Evolutionary conservation across 2,797 vertebrate species (phyloP).

Genomic region (Sebastes paucispinis): DNA sequence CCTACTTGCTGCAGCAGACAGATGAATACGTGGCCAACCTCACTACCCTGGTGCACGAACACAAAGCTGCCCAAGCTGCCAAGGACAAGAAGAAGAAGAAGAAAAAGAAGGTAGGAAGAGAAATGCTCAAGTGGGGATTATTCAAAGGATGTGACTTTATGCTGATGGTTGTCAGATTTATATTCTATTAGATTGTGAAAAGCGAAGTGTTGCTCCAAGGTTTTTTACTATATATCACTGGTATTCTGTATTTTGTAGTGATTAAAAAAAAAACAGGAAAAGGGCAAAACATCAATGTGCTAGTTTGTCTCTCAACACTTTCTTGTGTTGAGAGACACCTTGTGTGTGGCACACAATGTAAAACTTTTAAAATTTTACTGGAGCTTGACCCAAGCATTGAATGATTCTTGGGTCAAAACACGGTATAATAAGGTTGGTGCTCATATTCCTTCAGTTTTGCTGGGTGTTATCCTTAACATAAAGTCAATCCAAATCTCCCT

Average conservation of each 20-base stretch:
- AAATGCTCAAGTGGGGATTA: not conserved
- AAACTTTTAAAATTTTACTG: not conserved
- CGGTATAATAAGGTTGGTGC: no score
- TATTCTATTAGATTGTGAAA: not conserved
- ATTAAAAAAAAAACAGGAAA: not conserved
- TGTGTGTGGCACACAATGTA: not conserved
- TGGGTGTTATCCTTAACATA: not conserved
- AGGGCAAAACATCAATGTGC: not conserved
- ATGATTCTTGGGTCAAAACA: not conserved
- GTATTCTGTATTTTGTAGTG: not conserved
- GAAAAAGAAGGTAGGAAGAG: constrained; percentile 90
- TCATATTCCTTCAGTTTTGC: not conserved
- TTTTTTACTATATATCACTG: not conserved
- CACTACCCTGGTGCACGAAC: constrained; percentile 94
- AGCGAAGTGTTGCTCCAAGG: not conserved
- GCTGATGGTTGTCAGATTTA: not conserved
- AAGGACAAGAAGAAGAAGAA: constrained; percentile 96
- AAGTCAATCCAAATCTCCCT: not conserved
- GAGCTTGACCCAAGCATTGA: not conserved
- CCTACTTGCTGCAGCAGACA: constrained; percentile 95
- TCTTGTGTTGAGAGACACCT: not conserved
- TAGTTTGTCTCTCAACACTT: not conserved
- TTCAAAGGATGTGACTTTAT: not conserved
- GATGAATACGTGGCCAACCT: constrained; percentile 97
- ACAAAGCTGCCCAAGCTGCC: constrained; percentile 97